Evolutionary conservation across 2,888 invertebrate genomes (phyloP).

Genomic region (Xestia c-nigrum): DNA sequence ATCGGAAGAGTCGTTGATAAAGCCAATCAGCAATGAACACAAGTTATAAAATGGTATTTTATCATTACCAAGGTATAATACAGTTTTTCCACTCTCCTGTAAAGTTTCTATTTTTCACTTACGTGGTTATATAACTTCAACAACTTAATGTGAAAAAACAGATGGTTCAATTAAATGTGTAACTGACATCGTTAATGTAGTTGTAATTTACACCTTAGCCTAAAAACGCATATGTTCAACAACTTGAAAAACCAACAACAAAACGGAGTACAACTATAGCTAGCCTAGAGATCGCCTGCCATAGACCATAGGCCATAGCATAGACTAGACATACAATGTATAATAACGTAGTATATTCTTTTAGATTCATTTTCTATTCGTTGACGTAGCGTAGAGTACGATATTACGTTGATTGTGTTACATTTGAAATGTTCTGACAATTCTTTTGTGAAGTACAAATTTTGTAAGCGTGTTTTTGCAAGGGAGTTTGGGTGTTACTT

Average conservation of each 20-base stretch:
- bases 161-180: too few species aligned
- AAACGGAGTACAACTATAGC: constrained; percentile 52
- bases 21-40: too few species aligned
- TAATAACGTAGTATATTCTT: constrained; percentile 43
- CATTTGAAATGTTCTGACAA: constrained; percentile 36
- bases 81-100: too few species aligned
- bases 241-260: constrained; percentile 25
- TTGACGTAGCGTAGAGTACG: constrained; percentile 54
- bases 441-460: constrained; percentile 61
- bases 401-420: constrained; percentile 48
- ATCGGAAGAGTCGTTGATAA: too few species aligned
- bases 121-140: too few species aligned
- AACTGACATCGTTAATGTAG: not conserved
- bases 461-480: constrained; percentile 57
- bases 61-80: too few species aligned
- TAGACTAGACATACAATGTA: constrained; percentile 49
- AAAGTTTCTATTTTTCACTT: too few species aligned
- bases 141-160: too few species aligned
- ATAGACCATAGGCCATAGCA: constrained; percentile 46
- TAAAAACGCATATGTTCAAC: constrained; percentile 31
- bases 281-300: constrained; percentile 54
- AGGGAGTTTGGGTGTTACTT: constrained; percentile 16
- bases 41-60: too few species aligned
- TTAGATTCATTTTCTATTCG: constrained; percentile 50
- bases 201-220: not conserved